These are phyloP conservation scores for Indicator maculatus DNA, from an alignment of 2,113 vertebrate species.

Conservation along the genomic window DNA sequence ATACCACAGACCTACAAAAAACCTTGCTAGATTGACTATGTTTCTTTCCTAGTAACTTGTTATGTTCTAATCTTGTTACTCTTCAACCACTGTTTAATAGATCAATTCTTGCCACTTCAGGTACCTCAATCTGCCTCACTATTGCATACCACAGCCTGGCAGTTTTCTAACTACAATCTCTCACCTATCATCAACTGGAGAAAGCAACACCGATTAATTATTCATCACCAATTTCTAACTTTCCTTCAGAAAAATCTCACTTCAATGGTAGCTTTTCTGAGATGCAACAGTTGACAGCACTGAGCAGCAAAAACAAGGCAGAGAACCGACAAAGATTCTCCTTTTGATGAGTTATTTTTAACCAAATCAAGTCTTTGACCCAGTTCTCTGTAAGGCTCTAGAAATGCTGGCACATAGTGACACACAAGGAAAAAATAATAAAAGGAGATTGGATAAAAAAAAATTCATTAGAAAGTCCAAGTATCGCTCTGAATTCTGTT, in stretches of 20 bases:
- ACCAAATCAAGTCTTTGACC: conserved; percentile 40
- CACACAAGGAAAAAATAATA: background rate
- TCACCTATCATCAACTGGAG: background rate
- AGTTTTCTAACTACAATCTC: background rate
- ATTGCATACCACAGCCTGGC: background rate
- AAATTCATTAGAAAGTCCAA: background rate
- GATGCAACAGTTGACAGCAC: background rate
- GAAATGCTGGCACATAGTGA: background rate
- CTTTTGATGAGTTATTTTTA: conserved; percentile 53
- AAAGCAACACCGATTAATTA: background rate
- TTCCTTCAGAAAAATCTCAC: background rate
- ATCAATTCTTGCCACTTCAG: background rate
- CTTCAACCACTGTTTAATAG: background rate
- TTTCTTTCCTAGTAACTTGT: background rate
- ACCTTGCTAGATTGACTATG: background rate
- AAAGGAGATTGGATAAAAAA: background rate
- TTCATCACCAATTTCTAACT: background rate
- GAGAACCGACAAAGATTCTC: conserved; percentile 13
- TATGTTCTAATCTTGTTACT: background rate
- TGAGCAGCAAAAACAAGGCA: background rate
- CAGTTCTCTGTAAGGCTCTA: background rate
- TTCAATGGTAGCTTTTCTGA: background rate
- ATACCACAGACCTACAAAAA: background rate
- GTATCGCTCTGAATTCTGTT: background rate
- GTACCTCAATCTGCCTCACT: background rate